A percentile compares a stretch with the other conserved stretches of the same genome.
phyloP scores from a whole-genome alignment of 2,797 vertebrate genomes.

The Leptoclinus maculatus region DNA sequence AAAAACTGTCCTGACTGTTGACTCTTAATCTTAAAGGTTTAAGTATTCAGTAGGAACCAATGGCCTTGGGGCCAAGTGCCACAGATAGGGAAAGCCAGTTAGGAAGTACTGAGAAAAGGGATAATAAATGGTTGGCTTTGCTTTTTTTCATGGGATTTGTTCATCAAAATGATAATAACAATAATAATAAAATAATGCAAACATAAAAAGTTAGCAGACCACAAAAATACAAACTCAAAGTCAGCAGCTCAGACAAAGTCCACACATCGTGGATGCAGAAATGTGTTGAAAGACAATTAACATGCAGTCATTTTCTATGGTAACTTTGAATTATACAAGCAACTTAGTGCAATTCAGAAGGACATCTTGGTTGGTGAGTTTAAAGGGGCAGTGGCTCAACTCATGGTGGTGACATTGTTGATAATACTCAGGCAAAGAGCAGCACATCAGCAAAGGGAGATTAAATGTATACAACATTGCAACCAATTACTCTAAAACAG shows the following conservation, averaged over 20 bases:
- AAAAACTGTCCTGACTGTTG: background rate
- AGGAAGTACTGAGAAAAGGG: background rate
- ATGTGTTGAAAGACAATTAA: conserved; percentile 8
- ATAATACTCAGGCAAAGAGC: conserved; percentile 51
- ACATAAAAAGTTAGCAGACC: background rate
- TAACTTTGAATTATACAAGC: conserved; percentile 6
- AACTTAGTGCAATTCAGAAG: conserved; percentile 22
- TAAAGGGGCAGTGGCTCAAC: conserved; percentile 42
- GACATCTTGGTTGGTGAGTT: conserved; percentile 46
- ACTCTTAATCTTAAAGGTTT: background rate
- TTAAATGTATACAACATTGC: conserved; percentile 49
- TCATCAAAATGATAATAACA: background rate
- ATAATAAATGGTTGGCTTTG: background rate
- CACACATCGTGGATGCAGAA: background rate
- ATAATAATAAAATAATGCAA: background rate
- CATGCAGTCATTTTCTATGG: conserved; percentile 21
- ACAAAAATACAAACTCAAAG: conserved; percentile 6
- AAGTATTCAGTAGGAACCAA: background rate
- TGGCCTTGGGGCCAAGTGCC: background rate
- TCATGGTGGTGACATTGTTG: conserved; percentile 49
- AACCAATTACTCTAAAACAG: conserved; percentile 54
- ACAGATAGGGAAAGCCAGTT: background rate
- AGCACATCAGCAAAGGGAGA: conserved; percentile 41
- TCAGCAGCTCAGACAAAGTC: background rate
- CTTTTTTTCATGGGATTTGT: background rate